Conservation (phyloP, 2,797 vertebrate species). For the Schizopygopsis pylzovi region DNA sequence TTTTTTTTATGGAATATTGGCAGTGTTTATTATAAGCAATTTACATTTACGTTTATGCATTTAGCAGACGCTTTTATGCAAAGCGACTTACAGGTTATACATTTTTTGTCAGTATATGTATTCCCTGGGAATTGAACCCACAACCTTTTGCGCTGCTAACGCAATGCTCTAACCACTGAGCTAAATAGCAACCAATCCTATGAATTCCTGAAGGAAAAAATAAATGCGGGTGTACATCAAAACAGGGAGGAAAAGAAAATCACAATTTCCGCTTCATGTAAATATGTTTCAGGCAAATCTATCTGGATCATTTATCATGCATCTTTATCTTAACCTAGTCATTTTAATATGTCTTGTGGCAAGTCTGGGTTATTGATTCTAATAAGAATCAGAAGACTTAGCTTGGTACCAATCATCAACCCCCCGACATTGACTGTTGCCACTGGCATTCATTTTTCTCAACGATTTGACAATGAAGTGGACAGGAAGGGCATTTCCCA, state of each 20-base stretch:
- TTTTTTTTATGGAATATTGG: not conserved
- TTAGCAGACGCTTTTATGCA: too few relatives aligned
- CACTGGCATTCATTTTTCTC: constrained; percentile 54
- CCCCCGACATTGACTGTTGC: constrained; percentile 50
- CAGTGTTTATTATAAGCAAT: not conserved
- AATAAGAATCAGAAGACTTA: constrained; percentile 56
- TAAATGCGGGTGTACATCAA: not conserved
- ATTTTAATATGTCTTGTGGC: constrained; percentile 22
- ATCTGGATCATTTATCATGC: not conserved
- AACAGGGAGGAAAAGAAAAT: not conserved
- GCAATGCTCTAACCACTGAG: too few relatives aligned
- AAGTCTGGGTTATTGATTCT: constrained; percentile 48
- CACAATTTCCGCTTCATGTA: not conserved
- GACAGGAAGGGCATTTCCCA: constrained; percentile 58
- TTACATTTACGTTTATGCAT: not conserved
- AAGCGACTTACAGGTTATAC: too few relatives aligned
- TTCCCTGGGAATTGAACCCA: too few relatives aligned
- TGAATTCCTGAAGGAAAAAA: not conserved
- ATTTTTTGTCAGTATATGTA: too few relatives aligned
- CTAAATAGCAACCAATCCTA: not conserved
- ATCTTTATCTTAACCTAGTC: constrained; percentile 4
- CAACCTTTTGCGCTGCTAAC: too few relatives aligned
- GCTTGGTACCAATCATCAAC: constrained; percentile 26
- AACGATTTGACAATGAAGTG: constrained; percentile 52
- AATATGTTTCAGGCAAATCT: not conserved